Percentiles rank a stretch among this genome's conserved stretches.
Conservation (phyloP, 2,888 invertebrate genomes). For the Andrena dorsata region DNA sequence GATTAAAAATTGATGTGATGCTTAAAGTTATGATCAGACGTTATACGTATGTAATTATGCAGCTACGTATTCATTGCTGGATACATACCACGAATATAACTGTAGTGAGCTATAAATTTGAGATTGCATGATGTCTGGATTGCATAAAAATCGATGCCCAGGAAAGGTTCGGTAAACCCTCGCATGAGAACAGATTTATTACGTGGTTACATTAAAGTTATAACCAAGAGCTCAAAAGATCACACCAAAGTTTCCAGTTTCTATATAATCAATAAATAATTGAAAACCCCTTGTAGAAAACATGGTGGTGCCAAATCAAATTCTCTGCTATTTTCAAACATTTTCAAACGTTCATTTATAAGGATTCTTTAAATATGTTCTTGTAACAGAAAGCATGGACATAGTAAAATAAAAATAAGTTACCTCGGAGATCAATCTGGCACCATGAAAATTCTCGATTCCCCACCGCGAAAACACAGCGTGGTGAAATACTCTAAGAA, state of each 20-base stretch:
- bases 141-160: neutral
- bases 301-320: too few species aligned
- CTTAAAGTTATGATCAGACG: slow-evolving; percentile 3
- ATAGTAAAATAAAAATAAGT: slow-evolving; percentile 7
- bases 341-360: too few species aligned
- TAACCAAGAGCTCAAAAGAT: too few species aligned
- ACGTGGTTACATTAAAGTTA: too few species aligned
- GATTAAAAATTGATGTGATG: neutral
- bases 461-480: neutral
- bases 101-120: too few species aligned
- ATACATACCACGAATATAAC: neutral
- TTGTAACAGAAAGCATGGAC: neutral
- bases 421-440: neutral
- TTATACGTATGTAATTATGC: slow-evolving; percentile 12
- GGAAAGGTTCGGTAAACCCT: too few species aligned
- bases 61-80: slow-evolving; percentile 1
- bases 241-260: too few species aligned
- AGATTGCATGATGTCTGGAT: neutral
- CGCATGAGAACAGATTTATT: too few species aligned
- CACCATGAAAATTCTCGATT: neutral
- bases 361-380: too few species aligned
- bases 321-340: too few species aligned
- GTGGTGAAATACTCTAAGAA: neutral
- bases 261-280: too few species aligned
- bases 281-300: too few species aligned